Percentiles rank a stretch among this genome's conserved stretches.
These are phyloP conservation scores for Parnassius mnemosyne DNA, from an alignment of 2,888 invertebrate species.

Conservation along the genomic window DNA sequence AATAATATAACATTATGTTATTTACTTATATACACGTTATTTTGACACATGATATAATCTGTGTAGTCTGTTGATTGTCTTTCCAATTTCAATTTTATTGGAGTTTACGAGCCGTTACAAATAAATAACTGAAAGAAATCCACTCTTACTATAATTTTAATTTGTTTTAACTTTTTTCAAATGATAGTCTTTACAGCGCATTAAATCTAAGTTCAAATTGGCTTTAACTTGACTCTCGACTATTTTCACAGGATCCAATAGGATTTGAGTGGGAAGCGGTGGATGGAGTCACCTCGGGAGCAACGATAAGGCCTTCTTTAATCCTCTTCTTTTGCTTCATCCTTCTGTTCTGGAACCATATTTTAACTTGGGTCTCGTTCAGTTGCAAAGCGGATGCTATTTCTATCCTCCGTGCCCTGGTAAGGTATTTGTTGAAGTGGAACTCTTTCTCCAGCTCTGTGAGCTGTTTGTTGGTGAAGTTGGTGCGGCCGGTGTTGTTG, in stretches of 20 bases:
- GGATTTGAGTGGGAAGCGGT: slow-evolving; percentile 59
- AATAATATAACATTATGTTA: not conserved
- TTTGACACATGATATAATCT: slow-evolving; percentile 19
- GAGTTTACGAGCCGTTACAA: slow-evolving; percentile 32
- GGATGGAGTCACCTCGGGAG: slow-evolving; percentile 74
- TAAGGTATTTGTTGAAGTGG: slow-evolving; percentile 99
- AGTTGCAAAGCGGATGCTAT: slow-evolving; percentile 97
- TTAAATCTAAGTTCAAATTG: slow-evolving; percentile 9
- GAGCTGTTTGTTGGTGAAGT: slow-evolving; percentile 99
- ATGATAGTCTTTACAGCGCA: slow-evolving; percentile 23
- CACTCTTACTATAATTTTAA: not conserved
- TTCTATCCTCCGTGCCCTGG: slow-evolving; percentile 97
- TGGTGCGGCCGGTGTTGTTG: slow-evolving; percentile 96
- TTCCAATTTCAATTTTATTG: slow-evolving; percentile 7
- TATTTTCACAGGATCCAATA: slow-evolving; percentile 84
- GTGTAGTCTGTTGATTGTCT: slow-evolving; percentile 4
- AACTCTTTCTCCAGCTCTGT: slow-evolving; percentile 99
- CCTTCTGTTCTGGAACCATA: slow-evolving; percentile 99
- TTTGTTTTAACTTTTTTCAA: slow-evolving; percentile 10
- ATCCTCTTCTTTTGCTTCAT: slow-evolving; percentile 99
- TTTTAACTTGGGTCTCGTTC: slow-evolving; percentile 98
- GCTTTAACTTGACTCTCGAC: slow-evolving; percentile 84
- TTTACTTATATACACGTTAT: slow-evolving; percentile 9
- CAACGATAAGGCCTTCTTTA: slow-evolving; percentile 91
- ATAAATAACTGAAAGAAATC: slow-evolving; percentile 20